Conservation (phyloP, 1,140 invertebrate genomes). For the Drosophila carrolli region DNA sequence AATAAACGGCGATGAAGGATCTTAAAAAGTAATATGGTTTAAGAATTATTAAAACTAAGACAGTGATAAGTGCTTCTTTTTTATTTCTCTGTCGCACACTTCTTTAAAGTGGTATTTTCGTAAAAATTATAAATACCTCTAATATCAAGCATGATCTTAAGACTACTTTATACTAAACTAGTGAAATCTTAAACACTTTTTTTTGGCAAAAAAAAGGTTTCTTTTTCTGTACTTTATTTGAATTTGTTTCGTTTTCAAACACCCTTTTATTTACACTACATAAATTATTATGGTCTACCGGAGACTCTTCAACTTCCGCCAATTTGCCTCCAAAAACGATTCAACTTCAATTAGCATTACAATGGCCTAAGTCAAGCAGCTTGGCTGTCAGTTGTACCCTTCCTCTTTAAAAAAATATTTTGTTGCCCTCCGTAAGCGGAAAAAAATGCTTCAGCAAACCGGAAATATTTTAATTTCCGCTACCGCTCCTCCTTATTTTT, state of each 20-base stretch:
- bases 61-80: background rate
- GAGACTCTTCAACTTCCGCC: conserved; percentile 24
- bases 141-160: no score
- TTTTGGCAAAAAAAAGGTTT: no score
- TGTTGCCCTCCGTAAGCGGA: background rate
- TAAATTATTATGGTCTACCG: conserved; percentile 25
- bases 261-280: conserved; percentile 28
- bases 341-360: conserved; percentile 58
- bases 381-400: conserved; percentile 2
- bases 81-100: no score
- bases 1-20: conserved; percentile 27
- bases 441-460: conserved; percentile 58
- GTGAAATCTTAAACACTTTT: background rate
- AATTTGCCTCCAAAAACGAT: conserved; percentile 26
- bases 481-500: conserved; percentile 36
- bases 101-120: no score
- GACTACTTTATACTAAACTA: no score
- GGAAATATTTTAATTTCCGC: conserved; percentile 82
- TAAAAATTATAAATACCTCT: no score
- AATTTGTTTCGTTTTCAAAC: background rate
- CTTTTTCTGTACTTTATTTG: background rate
- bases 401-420: background rate
- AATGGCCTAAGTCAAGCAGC: conserved; percentile 35
- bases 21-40: background rate
- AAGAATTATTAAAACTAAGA: background rate